phyloP scores from a whole-genome alignment of 2,888 invertebrate genomes.

The Drosophila acutilabella region DNA sequence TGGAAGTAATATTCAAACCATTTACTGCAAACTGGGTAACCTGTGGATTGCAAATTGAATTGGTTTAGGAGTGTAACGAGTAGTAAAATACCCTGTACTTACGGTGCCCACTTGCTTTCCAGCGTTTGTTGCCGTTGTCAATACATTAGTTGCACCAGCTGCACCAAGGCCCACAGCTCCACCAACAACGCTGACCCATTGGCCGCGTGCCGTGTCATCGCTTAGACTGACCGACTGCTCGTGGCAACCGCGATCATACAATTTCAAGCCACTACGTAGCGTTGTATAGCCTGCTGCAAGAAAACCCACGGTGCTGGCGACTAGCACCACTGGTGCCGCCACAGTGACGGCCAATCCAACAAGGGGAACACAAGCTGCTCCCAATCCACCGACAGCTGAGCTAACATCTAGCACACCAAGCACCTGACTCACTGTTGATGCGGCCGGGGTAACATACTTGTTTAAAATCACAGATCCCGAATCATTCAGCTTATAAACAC shows the following conservation, averaged over 20 bases:
- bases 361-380: conserved; percentile 64
- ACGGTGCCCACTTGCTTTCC: conserved; percentile 77
- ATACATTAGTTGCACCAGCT: conserved; percentile 69
- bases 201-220: conserved; percentile 74
- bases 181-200: conserved; percentile 75
- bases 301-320: conserved; percentile 58
- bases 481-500: conserved; percentile 76
- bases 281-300: conserved; percentile 72
- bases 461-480: conserved; percentile 61
- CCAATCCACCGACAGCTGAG: conserved; percentile 65
- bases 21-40: conserved; percentile 74
- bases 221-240: conserved; percentile 78
- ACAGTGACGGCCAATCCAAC: conserved; percentile 60
- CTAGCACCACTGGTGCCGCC: conserved; percentile 69
- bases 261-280: conserved; percentile 64
- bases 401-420: conserved; percentile 59
- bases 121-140: conserved; percentile 70
- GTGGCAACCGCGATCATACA: conserved; percentile 77
- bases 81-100: conserved; percentile 7
- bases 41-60: conserved; percentile 35
- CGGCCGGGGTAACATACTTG: conserved; percentile 72
- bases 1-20: conserved; percentile 81
- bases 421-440: conserved; percentile 21
- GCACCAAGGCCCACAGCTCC: conserved; percentile 76
- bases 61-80: not conserved